These are phyloP conservation scores for Operophtera brumata DNA, from an alignment of 2,888 invertebrate genomes.

Conservation along the genomic window DNA sequence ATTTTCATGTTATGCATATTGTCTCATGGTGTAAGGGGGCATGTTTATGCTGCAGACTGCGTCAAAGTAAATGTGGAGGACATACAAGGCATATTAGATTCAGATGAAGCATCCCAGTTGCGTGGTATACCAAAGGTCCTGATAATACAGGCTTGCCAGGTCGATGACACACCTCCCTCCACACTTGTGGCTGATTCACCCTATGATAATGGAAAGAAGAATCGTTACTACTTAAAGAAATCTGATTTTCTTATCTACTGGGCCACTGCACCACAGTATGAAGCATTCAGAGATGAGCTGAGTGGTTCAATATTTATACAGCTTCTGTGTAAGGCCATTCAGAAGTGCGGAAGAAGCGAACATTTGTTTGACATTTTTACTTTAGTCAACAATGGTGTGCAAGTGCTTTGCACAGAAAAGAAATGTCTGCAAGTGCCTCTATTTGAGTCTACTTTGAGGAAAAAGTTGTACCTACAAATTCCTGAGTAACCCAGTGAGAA, in stretches of 20 bases:
- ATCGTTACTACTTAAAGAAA: conserved; percentile 49
- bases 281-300: conserved; percentile 60
- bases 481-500: conserved; percentile 18
- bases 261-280: conserved; percentile 70
- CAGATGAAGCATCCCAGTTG: conserved; percentile 51
- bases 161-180: conserved; percentile 42
- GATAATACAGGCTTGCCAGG: conserved; percentile 71
- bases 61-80: conserved; percentile 65
- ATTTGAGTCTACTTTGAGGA: conserved; percentile 58
- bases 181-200: conserved; percentile 58
- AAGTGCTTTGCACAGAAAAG: conserved; percentile 43
- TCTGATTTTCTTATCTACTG: conserved; percentile 66
- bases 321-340: conserved; percentile 53
- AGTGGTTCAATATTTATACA: conserved; percentile 70
- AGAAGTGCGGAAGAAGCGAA: conserved; percentile 46
- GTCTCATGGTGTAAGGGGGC: conserved; percentile 69
- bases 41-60: conserved; percentile 68
- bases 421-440: conserved; percentile 59
- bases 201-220: conserved; percentile 16
- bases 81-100: conserved; percentile 64
- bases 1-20: conserved; percentile 70
- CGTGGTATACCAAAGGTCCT: conserved; percentile 64
- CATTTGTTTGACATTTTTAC: conserved; percentile 66
- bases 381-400: conserved; percentile 56
- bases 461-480: conserved; percentile 61